phyloP scores from a whole-genome alignment of 2,797 vertebrate genomes.

The Helostoma temminkii region DNA sequence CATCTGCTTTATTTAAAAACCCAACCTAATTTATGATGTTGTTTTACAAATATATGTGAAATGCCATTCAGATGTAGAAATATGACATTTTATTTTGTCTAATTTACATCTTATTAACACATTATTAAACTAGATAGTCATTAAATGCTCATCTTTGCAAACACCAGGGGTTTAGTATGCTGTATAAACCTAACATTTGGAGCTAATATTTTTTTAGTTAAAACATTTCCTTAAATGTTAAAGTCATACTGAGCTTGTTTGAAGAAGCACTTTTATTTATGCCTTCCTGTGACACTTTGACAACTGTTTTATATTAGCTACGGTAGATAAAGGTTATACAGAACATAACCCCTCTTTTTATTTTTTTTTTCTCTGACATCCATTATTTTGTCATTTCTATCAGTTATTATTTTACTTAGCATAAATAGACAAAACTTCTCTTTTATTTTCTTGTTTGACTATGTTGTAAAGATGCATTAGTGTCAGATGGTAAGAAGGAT shows the following conservation, averaged over 20 bases:
- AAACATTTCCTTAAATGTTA: too few relatives aligned
- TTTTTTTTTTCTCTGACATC: too few relatives aligned
- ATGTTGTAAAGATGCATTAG: slow-evolving; percentile 2
- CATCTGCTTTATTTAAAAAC: background rate
- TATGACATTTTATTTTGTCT: background rate
- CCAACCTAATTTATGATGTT: too few relatives aligned
- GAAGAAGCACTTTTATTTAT: too few relatives aligned
- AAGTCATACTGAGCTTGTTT: too few relatives aligned
- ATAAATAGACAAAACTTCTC: background rate
- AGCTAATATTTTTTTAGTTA: too few relatives aligned
- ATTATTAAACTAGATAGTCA: too few relatives aligned
- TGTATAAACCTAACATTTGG: too few relatives aligned
- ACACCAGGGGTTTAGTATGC: too few relatives aligned
- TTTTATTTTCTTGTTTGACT: background rate
- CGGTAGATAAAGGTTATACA: background rate
- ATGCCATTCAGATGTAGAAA: background rate
- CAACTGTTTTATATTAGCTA: slow-evolving; percentile 1
- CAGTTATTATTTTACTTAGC: background rate
- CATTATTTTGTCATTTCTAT: background rate
- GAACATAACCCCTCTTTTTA: background rate
- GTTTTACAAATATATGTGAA: too few relatives aligned
- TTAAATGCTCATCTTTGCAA: too few relatives aligned
- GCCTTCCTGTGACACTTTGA: background rate
- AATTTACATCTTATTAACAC: background rate
- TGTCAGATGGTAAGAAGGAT: background rate